phyloP scores from a whole-genome alignment of 2,113 vertebrate species.

The Phyllostomus discolor region DNA sequence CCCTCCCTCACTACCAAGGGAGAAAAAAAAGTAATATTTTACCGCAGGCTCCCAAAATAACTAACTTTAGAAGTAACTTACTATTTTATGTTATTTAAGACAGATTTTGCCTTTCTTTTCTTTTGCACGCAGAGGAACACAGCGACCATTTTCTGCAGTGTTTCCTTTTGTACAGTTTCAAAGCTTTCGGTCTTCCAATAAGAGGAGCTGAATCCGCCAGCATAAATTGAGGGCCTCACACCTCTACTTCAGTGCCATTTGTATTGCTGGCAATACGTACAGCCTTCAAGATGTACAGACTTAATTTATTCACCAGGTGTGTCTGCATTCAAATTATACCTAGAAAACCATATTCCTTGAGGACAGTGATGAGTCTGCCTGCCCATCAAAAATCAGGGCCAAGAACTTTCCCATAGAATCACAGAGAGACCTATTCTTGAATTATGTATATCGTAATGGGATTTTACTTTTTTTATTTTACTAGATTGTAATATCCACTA shows the following conservation, averaged over 20 bases:
- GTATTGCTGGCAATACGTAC: not conserved
- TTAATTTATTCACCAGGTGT: not conserved
- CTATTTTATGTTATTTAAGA: conserved; percentile 33
- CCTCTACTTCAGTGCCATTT: not conserved
- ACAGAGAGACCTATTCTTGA: not conserved
- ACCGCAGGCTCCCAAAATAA: not conserved
- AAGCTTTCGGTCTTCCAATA: not conserved
- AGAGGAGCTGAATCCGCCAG: not conserved
- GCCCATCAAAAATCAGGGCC: not conserved
- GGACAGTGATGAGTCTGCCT: not conserved
- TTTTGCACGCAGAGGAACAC: not conserved
- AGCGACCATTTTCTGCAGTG: not conserved
- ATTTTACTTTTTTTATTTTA: not conserved
- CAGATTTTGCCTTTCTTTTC: not conserved
- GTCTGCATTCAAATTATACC: not conserved
- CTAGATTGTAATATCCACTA: not conserved
- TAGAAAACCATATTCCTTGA: not conserved
- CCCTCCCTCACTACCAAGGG: not conserved
- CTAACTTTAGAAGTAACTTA: not conserved
- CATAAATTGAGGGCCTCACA: not conserved
- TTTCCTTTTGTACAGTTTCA: not conserved
- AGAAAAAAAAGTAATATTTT: not conserved
- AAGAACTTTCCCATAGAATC: not conserved
- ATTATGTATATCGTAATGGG: not conserved
- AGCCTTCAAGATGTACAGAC: not conserved